These are phyloP conservation scores for Gnathonemus echidnorhynchus DNA, from an alignment of 2,113 vertebrate genomes.

Conservation along the genomic window DNA sequence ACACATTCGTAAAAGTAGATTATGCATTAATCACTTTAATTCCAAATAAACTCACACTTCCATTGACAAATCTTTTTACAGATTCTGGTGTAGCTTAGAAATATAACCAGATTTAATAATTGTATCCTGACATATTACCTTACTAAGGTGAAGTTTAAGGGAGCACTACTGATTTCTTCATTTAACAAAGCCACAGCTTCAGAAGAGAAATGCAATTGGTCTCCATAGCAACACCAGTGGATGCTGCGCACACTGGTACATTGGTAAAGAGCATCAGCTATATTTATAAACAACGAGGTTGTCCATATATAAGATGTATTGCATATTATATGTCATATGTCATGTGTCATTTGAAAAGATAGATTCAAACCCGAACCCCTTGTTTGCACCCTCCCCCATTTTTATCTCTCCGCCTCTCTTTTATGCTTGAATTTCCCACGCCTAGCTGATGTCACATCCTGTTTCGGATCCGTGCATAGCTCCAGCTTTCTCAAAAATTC, in stretches of 20 bases:
- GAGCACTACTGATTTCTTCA: not conserved
- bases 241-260: no score
- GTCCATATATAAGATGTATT: not conserved
- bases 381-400: not conserved
- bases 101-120: not conserved
- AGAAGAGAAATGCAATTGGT: not conserved
- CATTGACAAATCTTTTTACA: not conserved
- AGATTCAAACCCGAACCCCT: not conserved
- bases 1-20: not conserved
- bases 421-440: conserved; percentile 65
- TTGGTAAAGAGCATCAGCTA: not conserved
- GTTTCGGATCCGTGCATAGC: conserved; percentile 46
- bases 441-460: conserved; percentile 75
- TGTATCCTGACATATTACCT: not conserved
- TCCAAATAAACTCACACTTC: not conserved
- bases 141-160: not conserved
- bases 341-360: not conserved
- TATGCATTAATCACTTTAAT: not conserved
- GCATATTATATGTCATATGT: not conserved
- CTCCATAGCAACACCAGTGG: conserved; percentile 20
- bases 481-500: conserved; percentile 47
- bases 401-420: conserved; percentile 6
- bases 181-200: conserved; percentile 1
- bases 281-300: not conserved
- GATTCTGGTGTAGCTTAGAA: not conserved